A percentile compares a stretch with the other conserved stretches of the same genome.
Evolutionary conservation across 2,113 vertebrate species (phyloP).

Genomic region (Vimba vimba): DNA sequence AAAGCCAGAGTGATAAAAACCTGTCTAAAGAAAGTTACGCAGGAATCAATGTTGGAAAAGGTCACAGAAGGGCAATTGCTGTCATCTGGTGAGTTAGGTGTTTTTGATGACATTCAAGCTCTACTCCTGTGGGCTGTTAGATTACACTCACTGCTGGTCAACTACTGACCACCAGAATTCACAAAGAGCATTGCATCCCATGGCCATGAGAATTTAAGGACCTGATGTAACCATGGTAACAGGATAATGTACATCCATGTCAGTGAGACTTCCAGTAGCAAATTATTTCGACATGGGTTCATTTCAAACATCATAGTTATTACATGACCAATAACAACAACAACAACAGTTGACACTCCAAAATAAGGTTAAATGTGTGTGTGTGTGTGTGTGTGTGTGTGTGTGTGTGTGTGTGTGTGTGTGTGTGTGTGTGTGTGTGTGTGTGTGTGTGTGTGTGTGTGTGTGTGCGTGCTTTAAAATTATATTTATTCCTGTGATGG

Average conservation of each 20-base stretch:
- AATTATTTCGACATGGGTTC: background rate
- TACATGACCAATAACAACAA: background rate
- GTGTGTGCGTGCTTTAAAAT: background rate
- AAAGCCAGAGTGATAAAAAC: slow-evolving; percentile 47
- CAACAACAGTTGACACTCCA: background rate
- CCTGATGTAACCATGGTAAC: background rate
- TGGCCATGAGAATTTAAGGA: background rate
- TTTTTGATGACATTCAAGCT: slow-evolving; percentile 41
- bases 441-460: too few relatives aligned
- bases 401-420: too few relatives aligned
- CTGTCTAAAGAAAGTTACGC: slow-evolving; percentile 43
- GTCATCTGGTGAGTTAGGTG: slow-evolving; percentile 50
- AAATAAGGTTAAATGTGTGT: background rate
- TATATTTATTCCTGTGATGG: background rate
- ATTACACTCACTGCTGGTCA: slow-evolving; percentile 45
- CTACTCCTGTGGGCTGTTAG: slow-evolving; percentile 47
- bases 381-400: too few relatives aligned
- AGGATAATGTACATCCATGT: background rate
- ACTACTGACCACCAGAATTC: slow-evolving; percentile 39
- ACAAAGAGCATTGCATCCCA: slow-evolving; percentile 41
- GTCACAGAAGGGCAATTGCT: slow-evolving; percentile 57
- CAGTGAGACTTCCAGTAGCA: background rate
- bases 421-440: too few relatives aligned
- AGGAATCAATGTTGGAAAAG: slow-evolving; percentile 57
- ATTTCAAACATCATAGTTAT: background rate